These are phyloP conservation scores for Philaenus spumarius DNA, from an alignment of 1,140 invertebrate genomes.

Conservation along the genomic window DNA sequence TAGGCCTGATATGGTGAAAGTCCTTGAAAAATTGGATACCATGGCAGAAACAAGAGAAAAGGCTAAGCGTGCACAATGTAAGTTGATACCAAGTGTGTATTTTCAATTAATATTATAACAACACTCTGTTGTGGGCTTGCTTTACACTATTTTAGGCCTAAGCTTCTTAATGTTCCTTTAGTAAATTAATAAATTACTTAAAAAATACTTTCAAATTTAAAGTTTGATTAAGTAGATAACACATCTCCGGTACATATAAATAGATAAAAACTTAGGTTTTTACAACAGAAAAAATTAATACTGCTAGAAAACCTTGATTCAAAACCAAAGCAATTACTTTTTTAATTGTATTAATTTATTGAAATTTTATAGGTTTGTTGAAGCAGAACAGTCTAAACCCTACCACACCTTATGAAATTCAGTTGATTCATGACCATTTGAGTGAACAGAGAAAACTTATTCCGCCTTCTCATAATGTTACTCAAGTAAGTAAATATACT, in stretches of 20 bases:
- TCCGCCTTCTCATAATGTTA: too few species aligned
- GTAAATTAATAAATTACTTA: background rate
- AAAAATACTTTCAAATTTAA: background rate
- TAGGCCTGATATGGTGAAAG: constrained; percentile 56
- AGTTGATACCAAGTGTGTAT: too few species aligned
- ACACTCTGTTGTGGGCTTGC: too few species aligned
- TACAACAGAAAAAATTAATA: background rate
- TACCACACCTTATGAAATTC: constrained; percentile 2
- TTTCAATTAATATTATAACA: too few species aligned
- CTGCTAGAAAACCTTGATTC: background rate
- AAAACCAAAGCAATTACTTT: background rate
- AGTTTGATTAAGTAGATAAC: background rate
- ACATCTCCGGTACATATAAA: background rate
- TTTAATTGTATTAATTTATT: background rate
- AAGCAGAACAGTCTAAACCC: constrained; percentile 11
- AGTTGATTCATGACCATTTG: background rate
- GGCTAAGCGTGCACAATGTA: background rate
- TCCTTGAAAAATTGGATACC: constrained; percentile 43
- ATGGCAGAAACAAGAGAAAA: background rate
- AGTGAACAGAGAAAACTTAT: too few species aligned
- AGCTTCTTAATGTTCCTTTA: too few species aligned
- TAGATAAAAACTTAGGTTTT: background rate
- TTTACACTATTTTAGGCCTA: too few species aligned
- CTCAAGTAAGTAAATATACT: too few species aligned
- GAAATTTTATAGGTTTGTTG: background rate